phyloP scores from a whole-genome alignment of 2,113 vertebrate species.

The Brachirus orientalis region DNA sequence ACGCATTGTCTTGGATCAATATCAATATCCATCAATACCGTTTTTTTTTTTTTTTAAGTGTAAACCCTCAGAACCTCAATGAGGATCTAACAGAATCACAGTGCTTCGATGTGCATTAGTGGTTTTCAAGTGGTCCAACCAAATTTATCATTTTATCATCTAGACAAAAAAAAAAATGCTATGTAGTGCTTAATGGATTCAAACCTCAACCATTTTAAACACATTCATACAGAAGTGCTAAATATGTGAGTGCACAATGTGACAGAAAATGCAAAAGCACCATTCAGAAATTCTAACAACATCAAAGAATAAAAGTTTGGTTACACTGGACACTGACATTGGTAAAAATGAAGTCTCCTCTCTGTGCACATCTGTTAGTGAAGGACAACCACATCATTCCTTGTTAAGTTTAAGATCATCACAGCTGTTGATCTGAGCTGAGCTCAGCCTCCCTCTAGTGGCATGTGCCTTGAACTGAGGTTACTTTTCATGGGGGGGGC shows the following conservation, averaged over 20 bases:
- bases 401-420: constrained; percentile 3
- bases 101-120: constrained; percentile 50
- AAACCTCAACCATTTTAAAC: constrained; percentile 12
- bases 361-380: background rate
- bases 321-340: no score
- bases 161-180: constrained; percentile 4
- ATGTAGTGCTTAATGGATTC: constrained; percentile 30
- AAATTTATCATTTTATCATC: constrained; percentile 56
- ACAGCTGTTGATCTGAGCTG: constrained; percentile 24
- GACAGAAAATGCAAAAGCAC: background rate
- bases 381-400: constrained; percentile 36
- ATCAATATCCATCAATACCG: constrained; percentile 64
- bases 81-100: constrained; percentile 54
- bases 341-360: no score
- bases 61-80: constrained; percentile 55
- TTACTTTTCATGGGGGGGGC: background rate
- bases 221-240: background rate
- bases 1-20: constrained; percentile 57
- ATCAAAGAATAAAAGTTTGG: no score
- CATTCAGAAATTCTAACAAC: background rate
- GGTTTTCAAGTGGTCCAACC: constrained; percentile 58
- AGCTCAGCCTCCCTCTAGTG: constrained; percentile 72
- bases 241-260: background rate
- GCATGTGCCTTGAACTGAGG: background rate
- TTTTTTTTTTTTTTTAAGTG: constrained; percentile 49